Evolutionary conservation across 2,113 vertebrate species (phyloP).

Genomic region (Salvelinus namaycush): DNA sequence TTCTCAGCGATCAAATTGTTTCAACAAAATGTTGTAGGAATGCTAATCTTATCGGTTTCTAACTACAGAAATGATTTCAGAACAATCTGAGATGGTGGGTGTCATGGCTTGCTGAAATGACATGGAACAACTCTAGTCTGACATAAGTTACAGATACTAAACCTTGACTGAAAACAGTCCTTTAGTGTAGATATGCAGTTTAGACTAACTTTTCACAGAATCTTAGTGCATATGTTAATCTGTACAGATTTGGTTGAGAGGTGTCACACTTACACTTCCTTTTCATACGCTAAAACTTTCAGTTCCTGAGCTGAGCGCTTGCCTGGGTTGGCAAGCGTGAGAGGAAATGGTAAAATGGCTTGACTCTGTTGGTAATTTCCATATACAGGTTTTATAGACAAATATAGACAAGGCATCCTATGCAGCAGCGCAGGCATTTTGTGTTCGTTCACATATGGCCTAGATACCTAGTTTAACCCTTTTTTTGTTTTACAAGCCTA

Average conservation of each 20-base stretch:
- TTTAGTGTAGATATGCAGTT: too few relatives aligned
- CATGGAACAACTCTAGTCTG: too few relatives aligned
- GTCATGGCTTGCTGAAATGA: too few relatives aligned
- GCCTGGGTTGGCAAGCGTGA: constrained; percentile 17
- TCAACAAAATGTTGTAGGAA: too few relatives aligned
- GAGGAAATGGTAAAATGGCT: constrained; percentile 39
- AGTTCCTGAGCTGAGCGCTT: constrained; percentile 38
- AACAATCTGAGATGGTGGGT: too few relatives aligned
- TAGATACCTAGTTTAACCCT: not conserved
- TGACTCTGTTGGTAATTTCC: constrained; percentile 22
- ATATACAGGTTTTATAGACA: constrained; percentile 10
- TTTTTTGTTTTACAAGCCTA: not conserved
- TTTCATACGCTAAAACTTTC: constrained; percentile 35
- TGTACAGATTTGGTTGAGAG: constrained; percentile 15
- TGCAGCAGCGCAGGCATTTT: not conserved
- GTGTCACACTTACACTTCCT: constrained; percentile 18
- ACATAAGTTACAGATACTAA: too few relatives aligned
- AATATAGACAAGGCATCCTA: not conserved
- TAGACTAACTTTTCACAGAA: too few relatives aligned
- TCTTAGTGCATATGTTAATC: too few relatives aligned
- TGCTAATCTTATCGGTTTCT: too few relatives aligned
- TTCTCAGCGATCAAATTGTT: too few relatives aligned
- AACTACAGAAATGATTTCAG: too few relatives aligned
- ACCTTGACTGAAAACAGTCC: too few relatives aligned
- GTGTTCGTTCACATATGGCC: not conserved